Base-by-base conservation (phyloP, 2,113 vertebrate genomes). In the Seriola aureovittata region DNA sequence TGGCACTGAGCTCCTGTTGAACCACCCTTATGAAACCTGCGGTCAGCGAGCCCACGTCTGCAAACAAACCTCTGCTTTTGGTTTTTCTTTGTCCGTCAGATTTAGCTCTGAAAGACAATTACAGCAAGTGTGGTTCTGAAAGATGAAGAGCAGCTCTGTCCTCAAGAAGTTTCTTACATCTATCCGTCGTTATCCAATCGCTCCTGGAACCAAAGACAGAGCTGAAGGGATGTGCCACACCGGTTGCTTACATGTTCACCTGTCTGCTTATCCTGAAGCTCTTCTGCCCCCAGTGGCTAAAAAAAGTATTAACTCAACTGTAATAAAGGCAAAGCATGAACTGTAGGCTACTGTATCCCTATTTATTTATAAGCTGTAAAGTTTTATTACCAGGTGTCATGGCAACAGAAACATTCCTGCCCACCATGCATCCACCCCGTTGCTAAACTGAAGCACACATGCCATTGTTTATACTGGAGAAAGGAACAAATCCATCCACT, bases 11-110 rank as follows among this genome's bases (percentile, higher is more conserved):
- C 42, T 29, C 16, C 34, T 16, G 63, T 17, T 63, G 73, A 68
- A 68, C 77, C 74, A 59, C 36, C 1, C 6, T 85, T 64, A 67
- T 76, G 78, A 90, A 86, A 83, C 36, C 80, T 82, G 78, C 12
- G 34, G 75, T 71, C 80, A 59, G 46, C 34, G 40, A 79, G 70
- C 78, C 67, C 80, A 85, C 67, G 57, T 42, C 63, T 71, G 66
- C 58, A 79, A 16, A 54, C 75, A 78, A 85, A 75, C 71, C 71
- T 73, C 78, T 57, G 75, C 40, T 75, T 84, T 29, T 71, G 50
- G 60, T 44, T 67, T 44, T 67, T 84, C 44, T 70, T 17, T 71
- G 23, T 72, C 17, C 19, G 7, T 67, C 44, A 80, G 40, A 74
- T 75, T 69, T 75, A 85, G 76, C 34, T 36, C 44, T 23, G 25